These are phyloP conservation scores for Venustaconcha ellipsiformis DNA, from an alignment of 1,140 invertebrate species.

Conservation along the genomic window DNA sequence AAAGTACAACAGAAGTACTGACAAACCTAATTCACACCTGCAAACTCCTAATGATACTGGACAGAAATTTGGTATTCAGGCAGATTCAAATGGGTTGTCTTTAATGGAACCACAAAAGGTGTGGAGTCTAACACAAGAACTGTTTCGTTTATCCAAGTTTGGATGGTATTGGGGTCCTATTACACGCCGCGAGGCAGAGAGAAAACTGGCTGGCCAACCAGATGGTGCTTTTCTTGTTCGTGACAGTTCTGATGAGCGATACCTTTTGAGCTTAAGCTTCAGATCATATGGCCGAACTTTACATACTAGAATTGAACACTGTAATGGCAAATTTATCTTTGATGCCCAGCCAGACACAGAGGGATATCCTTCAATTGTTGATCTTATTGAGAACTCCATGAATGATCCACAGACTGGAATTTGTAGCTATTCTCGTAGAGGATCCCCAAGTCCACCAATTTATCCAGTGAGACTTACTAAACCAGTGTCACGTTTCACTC, in stretches of 20 bases:
- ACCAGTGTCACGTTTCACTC: conserved; percentile 81
- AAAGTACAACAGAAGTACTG: conserved; percentile 25
- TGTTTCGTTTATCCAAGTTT: conserved; percentile 74
- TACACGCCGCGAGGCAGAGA: conserved; percentile 75
- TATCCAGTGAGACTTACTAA: conserved; percentile 82
- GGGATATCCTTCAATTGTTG: conserved; percentile 77
- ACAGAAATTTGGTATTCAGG: conserved; percentile 9
- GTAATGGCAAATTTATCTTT: conserved; percentile 77
- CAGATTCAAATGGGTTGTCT: conserved; percentile 21
- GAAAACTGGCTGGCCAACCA: conserved; percentile 77
- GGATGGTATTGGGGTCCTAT: conserved; percentile 80
- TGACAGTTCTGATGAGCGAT: conserved; percentile 80
- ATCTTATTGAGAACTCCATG: conserved; percentile 80
- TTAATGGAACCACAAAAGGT: conserved; percentile 44
- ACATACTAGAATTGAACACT: conserved; percentile 80
- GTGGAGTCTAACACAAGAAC: conserved; percentile 72
- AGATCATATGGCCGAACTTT: conserved; percentile 80
- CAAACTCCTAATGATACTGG: conserved; percentile 10
- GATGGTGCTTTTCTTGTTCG: conserved; percentile 84
- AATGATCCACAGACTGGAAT: conserved; percentile 77
- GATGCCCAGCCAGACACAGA: conserved; percentile 77
- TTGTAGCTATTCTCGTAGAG: conserved; percentile 80
- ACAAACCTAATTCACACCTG: conserved; percentile 13
- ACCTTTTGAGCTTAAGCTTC: conserved; percentile 80
- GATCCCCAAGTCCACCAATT: conserved; percentile 76